phyloP scores from a whole-genome alignment of 2,797 vertebrate genomes.

The Cyprinella venusta region DNA sequence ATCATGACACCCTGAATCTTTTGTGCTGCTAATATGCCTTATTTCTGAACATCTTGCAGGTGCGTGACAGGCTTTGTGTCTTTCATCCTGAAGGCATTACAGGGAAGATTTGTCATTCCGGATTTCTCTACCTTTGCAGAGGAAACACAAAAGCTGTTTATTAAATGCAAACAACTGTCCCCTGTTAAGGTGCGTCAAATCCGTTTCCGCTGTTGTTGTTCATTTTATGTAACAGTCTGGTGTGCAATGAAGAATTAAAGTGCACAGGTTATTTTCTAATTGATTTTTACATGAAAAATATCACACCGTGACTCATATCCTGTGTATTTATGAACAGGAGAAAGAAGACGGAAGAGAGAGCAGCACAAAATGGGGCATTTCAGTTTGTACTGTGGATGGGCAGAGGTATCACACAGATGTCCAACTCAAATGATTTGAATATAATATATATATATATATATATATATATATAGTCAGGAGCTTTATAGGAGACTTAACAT shows the following conservation, averaged over 20 bases:
- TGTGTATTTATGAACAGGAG: conserved; percentile 57
- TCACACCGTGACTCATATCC: conserved; percentile 40
- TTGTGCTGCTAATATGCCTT: background rate
- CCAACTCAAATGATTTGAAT: conserved; percentile 4
- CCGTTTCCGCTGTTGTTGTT: background rate
- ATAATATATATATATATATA: background rate
- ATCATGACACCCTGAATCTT: background rate
- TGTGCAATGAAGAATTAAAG: background rate
- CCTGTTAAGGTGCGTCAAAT: conserved; percentile 65
- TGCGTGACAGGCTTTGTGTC: conserved; percentile 74
- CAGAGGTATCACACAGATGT: conserved; percentile 67
- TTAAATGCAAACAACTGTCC: conserved; percentile 73
- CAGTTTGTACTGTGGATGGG: conserved; percentile 76
- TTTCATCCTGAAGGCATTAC: conserved; percentile 74
- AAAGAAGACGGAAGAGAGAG: conserved; percentile 59
- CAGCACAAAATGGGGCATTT: conserved; percentile 71
- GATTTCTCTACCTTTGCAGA: conserved; percentile 75
- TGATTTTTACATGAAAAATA: conserved; percentile 10
- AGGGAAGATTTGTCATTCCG: conserved; percentile 75
- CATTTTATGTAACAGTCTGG: background rate
- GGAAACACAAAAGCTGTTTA: conserved; percentile 76
- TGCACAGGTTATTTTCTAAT: conserved; percentile 20
- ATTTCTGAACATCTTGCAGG: conserved; percentile 57
- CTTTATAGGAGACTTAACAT: no score
- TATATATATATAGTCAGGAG: background rate